Conservation (phyloP, 2,888 invertebrate species). For the Onthophagus sagittarius region DNA sequence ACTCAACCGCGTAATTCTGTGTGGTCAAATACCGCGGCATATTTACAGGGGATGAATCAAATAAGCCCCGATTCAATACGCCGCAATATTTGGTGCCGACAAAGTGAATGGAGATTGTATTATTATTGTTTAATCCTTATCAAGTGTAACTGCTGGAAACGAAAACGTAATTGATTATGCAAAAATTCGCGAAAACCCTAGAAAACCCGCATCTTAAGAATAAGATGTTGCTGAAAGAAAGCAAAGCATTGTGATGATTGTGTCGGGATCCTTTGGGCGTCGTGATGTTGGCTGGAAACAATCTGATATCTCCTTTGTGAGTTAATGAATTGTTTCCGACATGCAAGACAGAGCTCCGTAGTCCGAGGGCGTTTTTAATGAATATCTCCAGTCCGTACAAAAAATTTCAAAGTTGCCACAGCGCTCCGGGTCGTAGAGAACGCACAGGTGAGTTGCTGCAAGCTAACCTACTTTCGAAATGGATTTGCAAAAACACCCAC, state of each 20-base stretch:
- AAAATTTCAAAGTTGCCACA: background rate
- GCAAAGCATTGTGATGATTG: background rate
- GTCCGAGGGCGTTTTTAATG: conserved; percentile 3
- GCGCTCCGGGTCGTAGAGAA: background rate
- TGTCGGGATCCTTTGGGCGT: conserved; percentile 1
- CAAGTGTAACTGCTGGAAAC: background rate
- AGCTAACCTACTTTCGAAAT: background rate
- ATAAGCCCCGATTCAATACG: background rate
- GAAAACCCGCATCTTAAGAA: background rate
- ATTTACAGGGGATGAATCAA: background rate
- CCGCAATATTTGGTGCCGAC: background rate
- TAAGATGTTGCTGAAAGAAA: background rate
- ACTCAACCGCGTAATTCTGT: background rate
- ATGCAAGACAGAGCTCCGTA: background rate
- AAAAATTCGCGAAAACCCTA: background rate
- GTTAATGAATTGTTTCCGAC: conserved; percentile 10
- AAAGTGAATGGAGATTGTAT: background rate
- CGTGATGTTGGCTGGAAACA: background rate
- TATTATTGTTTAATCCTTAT: background rate
- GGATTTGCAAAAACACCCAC: background rate
- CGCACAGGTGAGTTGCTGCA: background rate
- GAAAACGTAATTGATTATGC: background rate
- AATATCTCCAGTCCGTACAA: background rate
- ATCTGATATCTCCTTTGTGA: conserved; percentile 5
- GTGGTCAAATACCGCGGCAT: background rate